Evolutionary conservation across 2,888 invertebrate genomes (phyloP).

Genomic region (Xestia rhomboidea): DNA sequence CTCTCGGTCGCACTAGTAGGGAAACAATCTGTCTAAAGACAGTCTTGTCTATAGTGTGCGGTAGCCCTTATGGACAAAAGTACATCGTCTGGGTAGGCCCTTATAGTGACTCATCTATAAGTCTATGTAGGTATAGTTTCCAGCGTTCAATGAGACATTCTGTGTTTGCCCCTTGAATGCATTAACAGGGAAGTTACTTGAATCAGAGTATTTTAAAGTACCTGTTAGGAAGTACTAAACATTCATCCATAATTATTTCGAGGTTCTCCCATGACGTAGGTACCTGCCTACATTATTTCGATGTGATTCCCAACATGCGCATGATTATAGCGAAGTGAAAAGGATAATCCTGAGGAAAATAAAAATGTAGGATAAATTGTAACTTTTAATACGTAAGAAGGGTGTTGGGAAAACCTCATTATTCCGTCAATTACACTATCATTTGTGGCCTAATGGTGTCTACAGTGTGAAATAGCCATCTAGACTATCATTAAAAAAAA

Average conservation of each 20-base stretch:
- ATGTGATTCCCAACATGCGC: neutral
- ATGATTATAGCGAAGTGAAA: neutral
- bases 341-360: neutral
- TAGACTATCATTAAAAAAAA: neutral
- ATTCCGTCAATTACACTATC: neutral
- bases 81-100: too few species aligned
- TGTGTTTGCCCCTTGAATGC: neutral
- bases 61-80: too few species aligned
- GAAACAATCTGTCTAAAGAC: too few species aligned
- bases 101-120: neutral
- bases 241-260: neutral
- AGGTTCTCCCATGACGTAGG: neutral
- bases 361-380: neutral
- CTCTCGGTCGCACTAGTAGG: too few species aligned
- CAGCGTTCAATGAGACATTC: neutral
- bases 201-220: neutral
- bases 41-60: too few species aligned
- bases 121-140: neutral
- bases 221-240: slow-evolving; percentile 2
- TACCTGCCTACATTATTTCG: neutral
- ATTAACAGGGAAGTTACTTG: neutral
- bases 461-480: neutral
- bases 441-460: neutral
- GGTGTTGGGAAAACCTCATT: neutral
- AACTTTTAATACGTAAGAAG: neutral